Evolutionary conservation across 2,113 vertebrate species (phyloP).

Genomic region (Campylorhamphus procurvoides): DNA sequence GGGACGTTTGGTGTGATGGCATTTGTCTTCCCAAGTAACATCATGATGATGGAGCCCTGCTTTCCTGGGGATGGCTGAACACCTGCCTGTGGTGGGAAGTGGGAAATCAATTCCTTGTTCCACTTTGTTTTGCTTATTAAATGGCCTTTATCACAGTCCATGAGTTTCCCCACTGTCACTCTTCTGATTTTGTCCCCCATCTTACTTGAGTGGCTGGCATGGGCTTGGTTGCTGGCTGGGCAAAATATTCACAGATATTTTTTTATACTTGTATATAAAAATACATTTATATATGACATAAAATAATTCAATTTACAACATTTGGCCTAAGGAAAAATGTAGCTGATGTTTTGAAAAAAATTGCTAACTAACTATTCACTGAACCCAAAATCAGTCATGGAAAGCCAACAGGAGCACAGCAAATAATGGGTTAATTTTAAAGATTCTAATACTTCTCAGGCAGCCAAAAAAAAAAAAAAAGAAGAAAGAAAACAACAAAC

Average conservation of each 20-base stretch:
- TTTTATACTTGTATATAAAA: neutral
- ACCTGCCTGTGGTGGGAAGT: neutral
- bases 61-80: neutral
- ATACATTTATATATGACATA: neutral
- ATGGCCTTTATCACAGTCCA: neutral
- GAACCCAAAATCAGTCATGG: neutral
- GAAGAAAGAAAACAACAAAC: neutral
- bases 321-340: neutral
- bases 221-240: neutral
- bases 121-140: neutral
- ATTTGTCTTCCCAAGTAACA: neutral
- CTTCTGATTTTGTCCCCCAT: neutral
- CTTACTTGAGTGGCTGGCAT: fast-evolving
- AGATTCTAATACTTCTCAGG: neutral
- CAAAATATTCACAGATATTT: neutral
- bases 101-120: neutral
- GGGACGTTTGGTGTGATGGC: neutral
- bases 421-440: neutral
- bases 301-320: neutral
- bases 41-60: neutral
- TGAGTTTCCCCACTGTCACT: neutral
- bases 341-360: neutral
- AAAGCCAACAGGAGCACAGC: neutral
- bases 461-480: neutral
- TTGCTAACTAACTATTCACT: neutral